Conservation (phyloP, 2,888 invertebrate genomes). For the Sisyra terminalis region DNA sequence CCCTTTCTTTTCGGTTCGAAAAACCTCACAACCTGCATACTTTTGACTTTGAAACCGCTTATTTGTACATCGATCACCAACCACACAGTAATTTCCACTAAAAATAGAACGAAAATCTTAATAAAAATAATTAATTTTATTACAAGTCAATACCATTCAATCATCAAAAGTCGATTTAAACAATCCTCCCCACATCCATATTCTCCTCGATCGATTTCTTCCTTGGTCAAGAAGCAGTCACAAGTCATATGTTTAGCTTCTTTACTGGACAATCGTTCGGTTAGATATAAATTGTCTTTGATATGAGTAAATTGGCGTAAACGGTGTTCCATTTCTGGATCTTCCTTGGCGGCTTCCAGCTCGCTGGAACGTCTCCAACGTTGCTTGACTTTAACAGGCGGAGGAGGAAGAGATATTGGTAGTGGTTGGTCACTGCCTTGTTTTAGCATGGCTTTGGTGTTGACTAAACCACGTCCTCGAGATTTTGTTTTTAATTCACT, state of each 20-base stretch:
- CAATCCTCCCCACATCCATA: slow-evolving; percentile 91
- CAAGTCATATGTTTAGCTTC: slow-evolving; percentile 90
- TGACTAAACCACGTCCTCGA: slow-evolving; percentile 47
- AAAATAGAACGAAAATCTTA: slow-evolving; percentile 20
- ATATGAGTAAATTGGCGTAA: slow-evolving; percentile 65
- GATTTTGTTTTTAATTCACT: slow-evolving; percentile 48
- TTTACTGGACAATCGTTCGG: slow-evolving; percentile 71
- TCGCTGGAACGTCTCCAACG: slow-evolving; percentile 63
- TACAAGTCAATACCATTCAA: slow-evolving; percentile 61
- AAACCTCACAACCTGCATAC: slow-evolving; percentile 73
- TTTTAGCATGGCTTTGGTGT: slow-evolving; percentile 16
- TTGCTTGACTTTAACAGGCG: slow-evolving; percentile 34
- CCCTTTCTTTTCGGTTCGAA: slow-evolving; percentile 87
- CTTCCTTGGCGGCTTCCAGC: slow-evolving; percentile 43
- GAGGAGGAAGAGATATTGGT: slow-evolving; percentile 17
- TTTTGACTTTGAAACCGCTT: slow-evolving; percentile 81
- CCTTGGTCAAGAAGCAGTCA: slow-evolving; percentile 83
- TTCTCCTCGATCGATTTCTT: slow-evolving; percentile 71
- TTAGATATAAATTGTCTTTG: slow-evolving; percentile 72
- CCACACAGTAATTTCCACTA: slow-evolving; percentile 80
- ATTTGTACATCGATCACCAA: slow-evolving; percentile 84
- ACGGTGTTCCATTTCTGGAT: slow-evolving; percentile 35
- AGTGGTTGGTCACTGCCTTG: slow-evolving; percentile 1
- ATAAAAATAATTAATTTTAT: slow-evolving; percentile 6
- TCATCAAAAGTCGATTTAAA: slow-evolving; percentile 91